A percentile compares a stretch with the other conserved stretches of the same genome.
phyloP scores from a whole-genome alignment of 2,888 invertebrate genomes.

The Chesias legatella region DNA sequence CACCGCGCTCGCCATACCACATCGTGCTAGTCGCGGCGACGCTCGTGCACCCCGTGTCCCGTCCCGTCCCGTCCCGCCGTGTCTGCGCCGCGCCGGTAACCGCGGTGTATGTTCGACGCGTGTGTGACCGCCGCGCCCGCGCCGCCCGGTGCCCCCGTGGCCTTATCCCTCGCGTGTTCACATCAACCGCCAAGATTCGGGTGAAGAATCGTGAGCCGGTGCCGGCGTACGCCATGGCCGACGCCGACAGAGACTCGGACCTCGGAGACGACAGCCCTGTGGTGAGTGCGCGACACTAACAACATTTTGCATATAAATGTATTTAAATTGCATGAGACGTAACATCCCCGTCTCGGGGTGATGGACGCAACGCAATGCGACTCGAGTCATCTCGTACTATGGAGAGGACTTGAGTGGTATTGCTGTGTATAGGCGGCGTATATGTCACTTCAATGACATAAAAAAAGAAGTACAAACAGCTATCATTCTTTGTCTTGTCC shows the following conservation, averaged over 20 bases:
- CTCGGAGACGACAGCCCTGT: slow-evolving; percentile 87
- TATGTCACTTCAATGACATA: too few species aligned
- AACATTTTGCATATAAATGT: slow-evolving; percentile 11
- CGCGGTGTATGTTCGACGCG: slow-evolving; percentile 48
- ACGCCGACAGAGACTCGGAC: slow-evolving; percentile 85
- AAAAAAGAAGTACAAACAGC: too few species aligned
- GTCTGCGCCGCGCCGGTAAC: slow-evolving; percentile 27
- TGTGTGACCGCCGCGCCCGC: slow-evolving; percentile 56
- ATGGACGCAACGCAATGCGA: too few species aligned
- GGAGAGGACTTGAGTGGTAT: too few species aligned
- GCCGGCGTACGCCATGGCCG: slow-evolving; percentile 91
- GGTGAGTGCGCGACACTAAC: slow-evolving; percentile 77
- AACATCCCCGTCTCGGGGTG: too few species aligned
- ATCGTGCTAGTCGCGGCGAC: slow-evolving; percentile 54
- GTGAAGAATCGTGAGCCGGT: slow-evolving; percentile 93
- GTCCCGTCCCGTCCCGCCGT: slow-evolving; percentile 25
- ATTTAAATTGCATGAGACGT: too few species aligned
- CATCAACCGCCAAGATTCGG: slow-evolving; percentile 88
- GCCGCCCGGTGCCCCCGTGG: slow-evolving; percentile 54
- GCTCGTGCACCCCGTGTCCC: slow-evolving; percentile 48
- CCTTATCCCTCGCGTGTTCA: slow-evolving; percentile 52
- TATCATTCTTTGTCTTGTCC: too few species aligned
- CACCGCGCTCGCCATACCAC: slow-evolving; percentile 53
- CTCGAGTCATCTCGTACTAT: too few species aligned
- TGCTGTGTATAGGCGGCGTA: too few species aligned